Evolutionary conservation across 2,113 vertebrate genomes (phyloP), one percentile per base, ranked within the genome.

Genomic region (Tichodroma muraria): DNA sequence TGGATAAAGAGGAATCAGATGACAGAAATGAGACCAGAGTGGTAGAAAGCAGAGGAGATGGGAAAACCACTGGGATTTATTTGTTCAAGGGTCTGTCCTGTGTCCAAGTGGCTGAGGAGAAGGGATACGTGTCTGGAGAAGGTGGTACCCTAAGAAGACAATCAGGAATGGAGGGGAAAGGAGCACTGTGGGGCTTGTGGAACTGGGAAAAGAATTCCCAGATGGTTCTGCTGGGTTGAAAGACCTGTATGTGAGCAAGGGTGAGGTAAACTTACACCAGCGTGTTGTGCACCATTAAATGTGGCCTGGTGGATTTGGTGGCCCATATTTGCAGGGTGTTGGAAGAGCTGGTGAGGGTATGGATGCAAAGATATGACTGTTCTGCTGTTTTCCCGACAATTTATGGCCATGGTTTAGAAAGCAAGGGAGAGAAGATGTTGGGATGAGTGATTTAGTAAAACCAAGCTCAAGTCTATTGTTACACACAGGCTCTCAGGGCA

Each of bases 1-100:
- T 60, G 90, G 65, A 86, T 84, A 90, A 94, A 95, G 93, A 95
- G 85, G 88, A 93, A 91, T 91, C 40, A n/a, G 80, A 83, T 96
- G 82, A 84, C 20, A 89, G 88, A 90, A 94, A 92, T 73, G 69
- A 94, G 82, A 78, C 44, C 28, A 11, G 85, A 86, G 52, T 72
- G 72, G 60, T 95, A 80, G 56, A 88, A 95, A 78, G 69, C 68
- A 83, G 52, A 75, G 52, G 71, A 80, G 75, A 64, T 56, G 53
- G 68, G 69, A 86, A 83, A 35, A 28, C 18, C 65, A 9, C 23
- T 11, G 64, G 71, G 78, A 47, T 52, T 83, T 71, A 24, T 52
- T 83, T 86, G 6, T 37, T 80, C 27, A 25, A 37, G 64, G 64
- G 27, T 75, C 35, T 40, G 14, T 40, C 18, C 52, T 18, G 15